phyloP scores from a whole-genome alignment of 2,113 vertebrate genomes.

The Dasyornis broadbenti region DNA sequence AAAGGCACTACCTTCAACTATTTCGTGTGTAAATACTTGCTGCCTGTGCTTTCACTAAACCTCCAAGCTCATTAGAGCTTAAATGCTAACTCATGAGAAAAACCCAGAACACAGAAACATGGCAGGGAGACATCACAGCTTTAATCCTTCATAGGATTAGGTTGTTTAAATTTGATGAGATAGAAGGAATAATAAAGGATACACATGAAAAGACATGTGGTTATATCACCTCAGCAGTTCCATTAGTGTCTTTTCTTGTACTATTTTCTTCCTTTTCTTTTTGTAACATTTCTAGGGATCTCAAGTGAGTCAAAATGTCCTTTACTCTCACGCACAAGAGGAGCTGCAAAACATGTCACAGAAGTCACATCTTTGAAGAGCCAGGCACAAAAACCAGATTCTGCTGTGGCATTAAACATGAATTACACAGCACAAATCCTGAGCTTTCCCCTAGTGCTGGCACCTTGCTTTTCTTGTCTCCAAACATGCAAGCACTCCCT shows the following conservation, averaged over 20 bases:
- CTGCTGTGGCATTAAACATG: slow-evolving; percentile 29
- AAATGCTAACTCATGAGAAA: background rate
- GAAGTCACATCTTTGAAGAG: slow-evolving; percentile 50
- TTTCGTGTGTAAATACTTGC: background rate
- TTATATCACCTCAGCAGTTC: background rate
- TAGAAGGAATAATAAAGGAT: background rate
- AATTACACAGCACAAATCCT: slow-evolving; percentile 40
- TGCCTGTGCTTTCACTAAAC: background rate
- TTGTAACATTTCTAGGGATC: background rate
- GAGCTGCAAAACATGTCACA: background rate
- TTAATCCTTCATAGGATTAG: background rate
- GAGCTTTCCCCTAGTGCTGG: slow-evolving; percentile 38
- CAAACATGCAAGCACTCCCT: slow-evolving; percentile 32
- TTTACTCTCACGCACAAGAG: background rate
- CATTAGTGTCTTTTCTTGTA: background rate
- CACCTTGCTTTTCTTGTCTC: slow-evolving; percentile 60
- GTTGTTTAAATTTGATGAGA: background rate
- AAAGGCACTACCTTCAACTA: background rate
- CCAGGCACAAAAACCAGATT: slow-evolving; percentile 42
- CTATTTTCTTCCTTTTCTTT: background rate
- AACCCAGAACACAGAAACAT: background rate
- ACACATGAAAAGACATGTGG: background rate
- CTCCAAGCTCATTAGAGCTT: background rate
- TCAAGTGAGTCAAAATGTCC: slow-evolving; percentile 21
- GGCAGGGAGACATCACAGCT: background rate